Percentiles rank a stretch among this genome's conserved stretches.
Evolutionary conservation across 2,113 vertebrate species (phyloP).

Genomic region (Macrotus californicus): DNA sequence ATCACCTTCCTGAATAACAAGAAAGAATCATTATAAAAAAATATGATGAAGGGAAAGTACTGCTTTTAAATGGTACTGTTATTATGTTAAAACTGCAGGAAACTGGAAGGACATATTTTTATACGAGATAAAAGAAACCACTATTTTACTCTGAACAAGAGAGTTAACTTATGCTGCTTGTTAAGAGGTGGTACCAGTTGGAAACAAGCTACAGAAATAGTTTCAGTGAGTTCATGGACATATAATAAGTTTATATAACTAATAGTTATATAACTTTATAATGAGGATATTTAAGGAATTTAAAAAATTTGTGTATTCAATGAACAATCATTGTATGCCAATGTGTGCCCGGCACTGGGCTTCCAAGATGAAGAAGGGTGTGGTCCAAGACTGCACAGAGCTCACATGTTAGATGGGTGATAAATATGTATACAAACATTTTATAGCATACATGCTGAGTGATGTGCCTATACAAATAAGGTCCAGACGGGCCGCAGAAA

Average conservation of each 20-base stretch:
- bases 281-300: neutral
- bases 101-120: neutral
- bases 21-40: constrained; percentile 23
- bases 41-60: neutral
- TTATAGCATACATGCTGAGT: neutral
- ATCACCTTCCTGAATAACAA: constrained; percentile 84
- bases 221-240: neutral
- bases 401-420: neutral
- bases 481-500: neutral
- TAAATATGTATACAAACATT: neutral
- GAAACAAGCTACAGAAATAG: neutral
- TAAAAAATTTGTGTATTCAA: neutral
- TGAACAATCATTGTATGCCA: neutral
- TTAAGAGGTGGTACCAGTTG: neutral
- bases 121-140: neutral
- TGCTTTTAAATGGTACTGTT: neutral
- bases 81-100: neutral
- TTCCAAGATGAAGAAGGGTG: neutral
- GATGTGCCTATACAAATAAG: neutral
- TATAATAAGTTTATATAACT: neutral
- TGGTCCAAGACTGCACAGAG: neutral
- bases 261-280: neutral
- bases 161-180: neutral
- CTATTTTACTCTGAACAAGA: neutral
- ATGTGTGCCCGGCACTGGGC: neutral